A percentile compares a stretch with the other conserved stretches of the same genome.
Evolutionary conservation across 1,140 invertebrate species (phyloP).

Genomic region (Maniola jurtina): DNA sequence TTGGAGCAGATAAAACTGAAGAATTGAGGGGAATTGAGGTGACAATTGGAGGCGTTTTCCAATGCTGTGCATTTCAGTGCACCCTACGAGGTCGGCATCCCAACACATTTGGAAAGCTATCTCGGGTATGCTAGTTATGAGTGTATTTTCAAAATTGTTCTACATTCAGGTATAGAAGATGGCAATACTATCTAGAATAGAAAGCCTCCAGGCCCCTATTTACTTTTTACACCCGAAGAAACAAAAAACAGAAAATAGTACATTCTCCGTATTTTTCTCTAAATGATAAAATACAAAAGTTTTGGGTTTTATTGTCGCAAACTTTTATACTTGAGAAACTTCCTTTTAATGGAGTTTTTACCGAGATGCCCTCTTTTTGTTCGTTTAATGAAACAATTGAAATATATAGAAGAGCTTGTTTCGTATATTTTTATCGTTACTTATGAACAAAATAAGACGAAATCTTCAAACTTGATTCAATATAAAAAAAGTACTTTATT

Average conservation of each 20-base stretch:
- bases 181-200: not conserved
- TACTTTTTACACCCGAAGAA: conserved; percentile 10
- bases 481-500: no score
- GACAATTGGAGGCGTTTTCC: no score
- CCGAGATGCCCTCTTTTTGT: conserved; percentile 31
- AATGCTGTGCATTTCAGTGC: no score
- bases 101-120: no score
- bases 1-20: no score
- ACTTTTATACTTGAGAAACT: conserved; percentile 38
- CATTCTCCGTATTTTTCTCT: conserved; percentile 31
- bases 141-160: no score
- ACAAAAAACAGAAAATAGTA: conserved; percentile 33
- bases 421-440: conserved; percentile 18
- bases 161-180: not conserved
- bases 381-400: conserved; percentile 34
- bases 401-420: conserved; percentile 25
- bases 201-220: conserved; percentile 11
- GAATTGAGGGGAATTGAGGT: no score
- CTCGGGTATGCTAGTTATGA: no score
- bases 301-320: conserved; percentile 37
- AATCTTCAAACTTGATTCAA: not conserved
- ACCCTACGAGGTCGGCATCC: no score
- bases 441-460: conserved; percentile 12
- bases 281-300: conserved; percentile 41
- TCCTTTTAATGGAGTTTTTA: conserved; percentile 39